These are phyloP conservation scores for Mercenaria mercenaria DNA, from an alignment of 1,140 invertebrate species.

Conservation along the genomic window DNA sequence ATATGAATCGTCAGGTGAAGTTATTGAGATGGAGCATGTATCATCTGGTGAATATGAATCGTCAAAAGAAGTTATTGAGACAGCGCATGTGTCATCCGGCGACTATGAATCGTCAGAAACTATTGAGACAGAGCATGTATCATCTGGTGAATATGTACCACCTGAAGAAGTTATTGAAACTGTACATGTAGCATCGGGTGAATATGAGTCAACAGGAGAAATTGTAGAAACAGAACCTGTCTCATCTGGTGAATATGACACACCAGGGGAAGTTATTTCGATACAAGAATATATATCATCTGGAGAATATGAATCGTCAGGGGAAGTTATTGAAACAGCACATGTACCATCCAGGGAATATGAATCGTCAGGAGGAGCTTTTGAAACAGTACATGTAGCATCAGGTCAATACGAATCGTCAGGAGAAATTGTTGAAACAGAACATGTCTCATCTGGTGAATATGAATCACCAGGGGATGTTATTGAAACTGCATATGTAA, in stretches of 20 bases:
- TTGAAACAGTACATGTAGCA: background rate
- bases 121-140: too few relatives aligned
- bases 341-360: background rate
- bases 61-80: too few relatives aligned
- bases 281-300: slow-evolving; percentile 4
- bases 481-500: background rate
- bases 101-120: too few relatives aligned
- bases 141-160: background rate
- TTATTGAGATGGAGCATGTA: too few relatives aligned
- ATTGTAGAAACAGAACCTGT: background rate
- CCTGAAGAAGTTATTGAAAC: background rate
- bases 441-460: slow-evolving; percentile 2
- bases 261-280: background rate
- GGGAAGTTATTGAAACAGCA: background rate
- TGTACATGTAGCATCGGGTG: background rate
- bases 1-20: background rate
- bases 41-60: too few relatives aligned
- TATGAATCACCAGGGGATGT: background rate
- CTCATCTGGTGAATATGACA: background rate
- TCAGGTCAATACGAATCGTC: background rate
- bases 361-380: background rate
- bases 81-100: too few relatives aligned
- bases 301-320: background rate
- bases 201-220: background rate
- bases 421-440: background rate